Evolutionary conservation across 2,113 vertebrate species (phyloP).

Genomic region (Argyrosomus japonicus): DNA sequence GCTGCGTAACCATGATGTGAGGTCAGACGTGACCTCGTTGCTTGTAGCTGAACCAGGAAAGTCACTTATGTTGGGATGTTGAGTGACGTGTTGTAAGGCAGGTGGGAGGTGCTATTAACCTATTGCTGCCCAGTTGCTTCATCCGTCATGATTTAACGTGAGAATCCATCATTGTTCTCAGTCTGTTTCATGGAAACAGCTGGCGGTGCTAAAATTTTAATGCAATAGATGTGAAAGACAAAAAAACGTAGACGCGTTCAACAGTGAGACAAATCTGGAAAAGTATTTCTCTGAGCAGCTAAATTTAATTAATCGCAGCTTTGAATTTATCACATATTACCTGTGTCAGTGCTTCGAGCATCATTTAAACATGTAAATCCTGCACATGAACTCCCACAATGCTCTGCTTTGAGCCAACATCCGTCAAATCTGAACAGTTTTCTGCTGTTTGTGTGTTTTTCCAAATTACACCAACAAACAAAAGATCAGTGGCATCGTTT

Average conservation of each 20-base stretch:
- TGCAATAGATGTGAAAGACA: not conserved
- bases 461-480: slow-evolving; percentile 1
- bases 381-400: not conserved
- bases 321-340: not conserved
- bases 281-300: slow-evolving; percentile 33
- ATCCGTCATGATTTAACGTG: slow-evolving; percentile 14
- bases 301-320: not conserved
- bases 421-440: not conserved
- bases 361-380: not conserved
- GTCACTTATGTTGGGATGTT: not conserved
- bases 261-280: not conserved
- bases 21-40: not conserved
- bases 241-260: not conserved
- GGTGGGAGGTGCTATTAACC: not conserved
- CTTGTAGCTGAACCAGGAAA: slow-evolving; percentile 18
- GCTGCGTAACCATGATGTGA: not conserved
- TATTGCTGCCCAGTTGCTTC: not conserved
- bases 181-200: slow-evolving; percentile 17
- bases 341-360: not conserved
- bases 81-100: not conserved
- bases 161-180: slow-evolving; percentile 2
- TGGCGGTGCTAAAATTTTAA: slow-evolving; percentile 34
- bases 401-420: slow-evolving; percentile 1
- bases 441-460: not conserved
- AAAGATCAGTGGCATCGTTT: slow-evolving; percentile 49